Evolutionary conservation across 2,113 vertebrate species (phyloP), one percentile per base, ranked within the genome.

Genomic region (Saimiri boliviensis): DNA sequence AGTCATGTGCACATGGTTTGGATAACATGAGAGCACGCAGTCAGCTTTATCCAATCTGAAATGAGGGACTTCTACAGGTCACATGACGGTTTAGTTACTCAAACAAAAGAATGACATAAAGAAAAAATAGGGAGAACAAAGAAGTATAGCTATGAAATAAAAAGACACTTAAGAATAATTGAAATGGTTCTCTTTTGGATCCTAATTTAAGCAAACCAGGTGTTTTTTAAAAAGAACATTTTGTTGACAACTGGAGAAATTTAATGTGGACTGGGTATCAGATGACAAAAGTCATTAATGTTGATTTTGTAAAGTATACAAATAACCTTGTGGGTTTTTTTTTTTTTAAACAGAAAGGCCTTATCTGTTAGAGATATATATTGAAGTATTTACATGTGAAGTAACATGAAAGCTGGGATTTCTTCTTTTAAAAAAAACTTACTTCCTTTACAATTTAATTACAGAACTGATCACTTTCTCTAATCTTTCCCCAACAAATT

Each of bases 131-230:
- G 30, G 11, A 60, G 30, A 58, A 5, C 14, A 12, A 77, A 27
- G 63, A 80, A 92, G 23, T 20, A 40, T 25, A 86, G 8, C 30
- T 79, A 30, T 27, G 25, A 95, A 89, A 83, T 42, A 42, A 66
- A 93, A 90, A 86, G 7, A 40, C 40, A 60, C 35, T 96, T 89
- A 88, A 91, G 47, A 84, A 93, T 52, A 82, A 58, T 5, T 92
- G 27, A 77, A 68, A 68, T 9, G 8, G 13, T 76, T 52, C 5
- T 54, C 49, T 60, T 80, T 40, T 37, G 9, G n/a, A 70, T 66
- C 20, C 17, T 11, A 21, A 68, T 86, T 77, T 85, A 88, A 85
- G 13, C 10, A 86, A 89, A 52, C 13, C 37, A 82, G 42, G n/a
- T 79, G 25, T 58, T 32, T 25, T 37, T 35, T 17, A 27, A 23